Conservation (phyloP, 2,113 vertebrate species). For the Silurus meridionalis region DNA sequence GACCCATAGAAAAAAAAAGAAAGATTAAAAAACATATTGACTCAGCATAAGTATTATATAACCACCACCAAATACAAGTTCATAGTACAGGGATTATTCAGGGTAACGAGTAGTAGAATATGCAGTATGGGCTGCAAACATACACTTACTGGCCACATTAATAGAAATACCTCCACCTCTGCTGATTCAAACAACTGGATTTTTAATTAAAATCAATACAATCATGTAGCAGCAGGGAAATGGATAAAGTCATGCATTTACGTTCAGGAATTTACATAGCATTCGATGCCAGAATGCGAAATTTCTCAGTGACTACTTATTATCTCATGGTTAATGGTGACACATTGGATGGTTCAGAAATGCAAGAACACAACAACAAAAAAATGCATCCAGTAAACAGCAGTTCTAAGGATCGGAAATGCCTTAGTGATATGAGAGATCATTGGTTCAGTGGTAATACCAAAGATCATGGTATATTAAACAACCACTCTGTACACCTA, state of each 20-base stretch:
- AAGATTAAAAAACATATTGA: background rate
- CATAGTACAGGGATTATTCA: background rate
- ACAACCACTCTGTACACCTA: background rate
- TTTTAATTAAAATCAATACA: background rate
- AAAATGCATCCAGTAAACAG: no score
- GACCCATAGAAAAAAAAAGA: slow-evolving; percentile 22
- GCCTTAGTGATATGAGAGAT: no score
- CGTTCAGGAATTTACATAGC: background rate
- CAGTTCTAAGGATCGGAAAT: no score
- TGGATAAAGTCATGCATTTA: background rate
- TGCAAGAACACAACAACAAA: no score
- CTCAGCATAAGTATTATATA: background rate
- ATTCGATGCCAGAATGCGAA: background rate
- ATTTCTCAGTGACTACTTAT: no score
- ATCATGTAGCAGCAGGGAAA: background rate
- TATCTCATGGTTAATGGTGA: no score
- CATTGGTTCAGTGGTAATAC: no score
- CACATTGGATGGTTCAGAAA: no score
- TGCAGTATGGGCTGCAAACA: background rate
- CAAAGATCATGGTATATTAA: background rate
- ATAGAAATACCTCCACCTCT: background rate
- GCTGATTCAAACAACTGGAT: background rate
- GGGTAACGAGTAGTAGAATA: background rate
- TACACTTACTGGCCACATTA: background rate
- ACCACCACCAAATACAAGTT: background rate